Evolutionary conservation across 2,797 vertebrate species (phyloP), one percentile per base, ranked within the genome.

Genomic region (Sternotherus odoratus): DNA sequence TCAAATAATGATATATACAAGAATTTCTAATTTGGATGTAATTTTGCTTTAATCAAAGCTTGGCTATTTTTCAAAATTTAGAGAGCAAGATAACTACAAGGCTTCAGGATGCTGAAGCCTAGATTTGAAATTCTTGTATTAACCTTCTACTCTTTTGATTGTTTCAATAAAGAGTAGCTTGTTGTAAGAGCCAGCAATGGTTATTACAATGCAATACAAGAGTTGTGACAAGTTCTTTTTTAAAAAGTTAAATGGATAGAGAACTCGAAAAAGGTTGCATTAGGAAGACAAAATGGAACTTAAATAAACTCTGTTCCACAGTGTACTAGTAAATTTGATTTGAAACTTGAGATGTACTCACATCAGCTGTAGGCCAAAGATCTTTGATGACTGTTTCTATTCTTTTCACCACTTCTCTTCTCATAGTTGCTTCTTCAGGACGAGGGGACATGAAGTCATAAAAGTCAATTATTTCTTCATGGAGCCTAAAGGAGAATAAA

Each of bases 381-480:
- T 99, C 99, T 97, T 99, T 99, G 96, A 99, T 99, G 96, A 99
- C 98, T 3, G 96, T 98, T 97, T 99, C 99, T 97, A 99, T 99
- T 94, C 99, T 98, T 92, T 98, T 99, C 80, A 99, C 99, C 86
- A 99, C 99, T 97, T 99, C 99, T 94, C 99, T 99, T 96, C 99
- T 99, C 99, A 99, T 99, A 77, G 99, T 98, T 90, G 99, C 99
- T 98, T 99, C 99, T 97, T 99, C 99, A 13, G 99, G 98, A 96
- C 99, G 98, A 89, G 99, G 99, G 79, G 99, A 99, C 99, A 99
- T 99, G 98, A 99, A 99, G 97, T 99, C 99, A 98, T 99, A 99
- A 97, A 99, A 99, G 95, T 99, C 99, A 96, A 99, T 98, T 97
- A 99, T 99, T 98, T 99, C 99, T 97, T 99, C 99, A 60, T 99